Evolutionary conservation across 2,888 invertebrate genomes (phyloP), one percentile per base, ranked within the genome.

Genomic region (Acanthopleura granulata): DNA sequence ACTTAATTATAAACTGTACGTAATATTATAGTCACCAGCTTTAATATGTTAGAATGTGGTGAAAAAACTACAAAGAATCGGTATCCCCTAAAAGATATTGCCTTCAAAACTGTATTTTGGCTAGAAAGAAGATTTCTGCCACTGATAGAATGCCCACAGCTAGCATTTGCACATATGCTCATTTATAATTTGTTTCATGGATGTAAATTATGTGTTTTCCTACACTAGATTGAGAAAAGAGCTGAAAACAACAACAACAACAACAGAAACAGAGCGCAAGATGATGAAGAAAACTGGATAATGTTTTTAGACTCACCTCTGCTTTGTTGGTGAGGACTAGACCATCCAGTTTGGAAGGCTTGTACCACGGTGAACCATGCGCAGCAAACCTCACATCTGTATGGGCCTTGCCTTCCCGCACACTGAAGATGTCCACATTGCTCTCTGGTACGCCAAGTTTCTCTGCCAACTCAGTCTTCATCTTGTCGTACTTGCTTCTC

Each of bases 381-480:
- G 97, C 98, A 0, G 98, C 94, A 90, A 97, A 98, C 81, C 98
- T 93, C 4, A 99, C 94, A 86, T 98, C 98, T 14, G 88, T 83
- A 0, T 97, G 97, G 0, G 96, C 95, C 0, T 97, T 96, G 15
- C 77, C 74, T 73, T 91, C 88, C 90, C 98, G 97, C 22, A 99
- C 97, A 90, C 98, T 98, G 90, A 99, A 99, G 75, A 99, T 95
- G 86, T 98, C 97, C 22, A 99, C 96, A 89, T 97, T 96, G 84
- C 96, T 95, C 51, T 62, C 22, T 0, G 95, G 95, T 6, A 96
- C 95, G 82, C 94, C 95, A 72, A 98, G 92, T 81, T 97, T 93
- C 88, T 95, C 94, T 0, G 96, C 93, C 95, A 98, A 92, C 91
- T 97, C 95, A 83, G 96, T 95, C 85, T 95, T 93, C 91, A 98